A percentile compares a stretch with the other conserved stretches of the same genome.
phyloP scores from a whole-genome alignment of 1,140 invertebrate species.

The Drosophila pseudoobscura region DNA sequence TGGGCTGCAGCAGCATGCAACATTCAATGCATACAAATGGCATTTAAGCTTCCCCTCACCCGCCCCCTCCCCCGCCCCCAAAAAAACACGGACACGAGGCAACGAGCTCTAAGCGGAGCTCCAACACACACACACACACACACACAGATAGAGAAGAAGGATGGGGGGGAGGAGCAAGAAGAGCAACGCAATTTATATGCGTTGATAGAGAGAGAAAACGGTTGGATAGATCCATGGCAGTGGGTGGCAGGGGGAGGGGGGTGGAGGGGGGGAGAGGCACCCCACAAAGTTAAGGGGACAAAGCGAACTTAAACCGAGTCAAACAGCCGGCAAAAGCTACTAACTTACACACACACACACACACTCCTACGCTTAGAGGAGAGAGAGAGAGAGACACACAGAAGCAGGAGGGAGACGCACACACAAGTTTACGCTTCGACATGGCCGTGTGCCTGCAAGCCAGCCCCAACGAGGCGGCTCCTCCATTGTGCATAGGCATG shows the following conservation, averaged over 20 bases:
- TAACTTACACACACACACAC: constrained; percentile 59
- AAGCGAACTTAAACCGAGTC: constrained; percentile 68
- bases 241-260: too few relatives aligned
- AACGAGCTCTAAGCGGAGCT: constrained; percentile 71
- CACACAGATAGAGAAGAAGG: constrained; percentile 1
- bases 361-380: too few relatives aligned
- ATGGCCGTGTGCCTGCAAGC: constrained; percentile 13
- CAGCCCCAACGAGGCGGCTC: constrained; percentile 21
- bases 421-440: constrained; percentile 27
- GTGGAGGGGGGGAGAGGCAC: constrained; percentile 10
- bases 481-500: constrained; percentile 61
- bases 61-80: background rate
- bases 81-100: constrained; percentile 28
- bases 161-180: background rate
- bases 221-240: background rate
- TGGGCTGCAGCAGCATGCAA: constrained; percentile 49
- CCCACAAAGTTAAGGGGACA: constrained; percentile 30
- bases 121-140: constrained; percentile 35
- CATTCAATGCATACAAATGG: constrained; percentile 83
- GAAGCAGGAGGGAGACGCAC: constrained; percentile 3
- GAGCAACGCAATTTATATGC: constrained; percentile 49
- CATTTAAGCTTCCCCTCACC: constrained; percentile 69
- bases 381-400: background rate
- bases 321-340: constrained; percentile 79
- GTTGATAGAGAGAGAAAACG: constrained; percentile 22